phyloP scores from a whole-genome alignment of 2,888 invertebrate species.

The Pachliopta kotzebuea region DNA sequence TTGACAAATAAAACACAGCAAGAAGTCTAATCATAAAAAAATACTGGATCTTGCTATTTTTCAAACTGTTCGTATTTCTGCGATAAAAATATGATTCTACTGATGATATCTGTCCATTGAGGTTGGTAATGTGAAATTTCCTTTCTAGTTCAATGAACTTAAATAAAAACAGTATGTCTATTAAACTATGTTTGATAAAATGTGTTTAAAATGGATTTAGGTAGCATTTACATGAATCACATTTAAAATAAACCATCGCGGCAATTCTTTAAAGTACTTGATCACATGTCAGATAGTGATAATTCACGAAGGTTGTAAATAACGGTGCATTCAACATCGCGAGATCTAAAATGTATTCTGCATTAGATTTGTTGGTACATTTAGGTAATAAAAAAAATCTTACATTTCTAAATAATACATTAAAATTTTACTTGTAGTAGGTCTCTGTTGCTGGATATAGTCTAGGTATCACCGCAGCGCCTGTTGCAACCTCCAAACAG shows the following conservation, averaged over 20 bases:
- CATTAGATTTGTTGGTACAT: neutral
- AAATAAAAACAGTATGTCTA: neutral
- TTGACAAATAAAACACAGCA: no score
- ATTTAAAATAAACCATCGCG: conserved; percentile 2
- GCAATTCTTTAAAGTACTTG: conserved; percentile 19
- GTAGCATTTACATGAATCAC: conserved; percentile 11
- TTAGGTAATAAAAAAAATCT: no score
- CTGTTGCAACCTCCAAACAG: no score
- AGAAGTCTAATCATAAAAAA: no score
- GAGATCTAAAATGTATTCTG: neutral
- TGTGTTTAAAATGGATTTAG: neutral
- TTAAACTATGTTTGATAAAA: neutral
- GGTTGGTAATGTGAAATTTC: neutral
- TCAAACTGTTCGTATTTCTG: no score
- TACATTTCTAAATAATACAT: no score
- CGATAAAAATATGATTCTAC: no score
- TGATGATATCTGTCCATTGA: no score
- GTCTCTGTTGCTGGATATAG: no score
- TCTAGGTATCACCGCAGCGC: no score
- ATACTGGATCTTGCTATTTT: no score
- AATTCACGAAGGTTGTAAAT: conserved; percentile 11
- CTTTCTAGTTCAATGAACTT: neutral
- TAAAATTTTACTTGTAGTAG: no score
- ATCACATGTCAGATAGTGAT: conserved; percentile 18
- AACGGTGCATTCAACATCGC: conserved; percentile 2